phyloP scores from a whole-genome alignment of 1,140 invertebrate genomes.

The Caenorhabditis elegans region DNA sequence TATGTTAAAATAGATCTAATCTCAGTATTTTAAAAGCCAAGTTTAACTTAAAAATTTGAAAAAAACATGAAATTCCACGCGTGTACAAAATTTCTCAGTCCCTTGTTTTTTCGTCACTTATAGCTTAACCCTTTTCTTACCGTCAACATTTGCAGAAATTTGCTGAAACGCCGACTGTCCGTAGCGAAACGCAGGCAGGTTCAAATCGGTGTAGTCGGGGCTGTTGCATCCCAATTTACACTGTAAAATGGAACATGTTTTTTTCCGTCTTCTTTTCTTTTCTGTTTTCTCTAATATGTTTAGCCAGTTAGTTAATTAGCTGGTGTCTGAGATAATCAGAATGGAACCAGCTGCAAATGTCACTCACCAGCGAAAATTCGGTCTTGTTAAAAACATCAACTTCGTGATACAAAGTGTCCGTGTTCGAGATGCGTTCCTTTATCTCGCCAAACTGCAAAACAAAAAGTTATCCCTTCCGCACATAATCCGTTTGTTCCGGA shows the following conservation, averaged over 20 bases:
- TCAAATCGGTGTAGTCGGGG: constrained; percentile 4
- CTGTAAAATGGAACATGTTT: constrained; percentile 30
- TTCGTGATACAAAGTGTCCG: background rate
- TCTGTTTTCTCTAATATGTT: background rate
- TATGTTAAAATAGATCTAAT: too few species aligned
- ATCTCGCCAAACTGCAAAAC: constrained; percentile 24
- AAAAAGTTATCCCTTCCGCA: background rate
- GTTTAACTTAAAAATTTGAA: background rate
- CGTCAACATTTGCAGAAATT: background rate
- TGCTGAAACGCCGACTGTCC: background rate
- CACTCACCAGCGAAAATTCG: constrained; percentile 20
- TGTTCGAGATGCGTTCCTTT: background rate
- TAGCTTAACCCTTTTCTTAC: background rate
- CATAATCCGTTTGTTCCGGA: too few species aligned
- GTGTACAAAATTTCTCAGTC: background rate
- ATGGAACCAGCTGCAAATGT: background rate
- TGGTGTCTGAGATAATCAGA: background rate
- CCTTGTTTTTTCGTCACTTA: background rate
- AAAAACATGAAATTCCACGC: background rate
- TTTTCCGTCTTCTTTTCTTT: background rate
- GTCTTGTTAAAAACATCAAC: constrained; percentile 24
- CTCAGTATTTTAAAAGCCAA: too few species aligned
- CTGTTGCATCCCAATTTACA: constrained; percentile 29
- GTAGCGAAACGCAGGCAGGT: constrained; percentile 18
- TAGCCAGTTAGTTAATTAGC: constrained; percentile 14